Percentiles rank a stretch among this genome's conserved stretches.
phyloP scores from a whole-genome alignment of 1,140 invertebrate species.

The Drosophila funebris region DNA sequence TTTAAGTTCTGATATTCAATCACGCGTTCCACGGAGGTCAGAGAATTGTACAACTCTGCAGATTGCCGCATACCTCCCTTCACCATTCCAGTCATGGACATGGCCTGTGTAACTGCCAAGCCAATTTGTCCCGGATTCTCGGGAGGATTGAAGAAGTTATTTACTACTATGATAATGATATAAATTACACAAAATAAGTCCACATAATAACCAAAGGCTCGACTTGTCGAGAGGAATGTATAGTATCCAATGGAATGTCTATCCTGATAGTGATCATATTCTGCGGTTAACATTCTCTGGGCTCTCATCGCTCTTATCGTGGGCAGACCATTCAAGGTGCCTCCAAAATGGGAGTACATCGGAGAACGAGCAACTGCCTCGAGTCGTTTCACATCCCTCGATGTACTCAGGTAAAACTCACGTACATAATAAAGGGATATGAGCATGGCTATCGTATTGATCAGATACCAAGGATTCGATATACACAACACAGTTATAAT shows the following conservation, averaged over 20 bases:
- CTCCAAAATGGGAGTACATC: constrained; percentile 90
- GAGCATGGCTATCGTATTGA: constrained; percentile 88
- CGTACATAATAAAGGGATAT: constrained; percentile 90
- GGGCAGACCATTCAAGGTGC: constrained; percentile 89
- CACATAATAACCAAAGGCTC: constrained; percentile 92
- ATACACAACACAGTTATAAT: constrained; percentile 89
- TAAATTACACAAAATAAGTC: constrained; percentile 89
- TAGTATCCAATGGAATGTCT: constrained; percentile 90
- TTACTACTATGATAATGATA: constrained; percentile 88
- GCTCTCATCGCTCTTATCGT: constrained; percentile 89
- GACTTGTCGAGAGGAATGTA: constrained; percentile 90
- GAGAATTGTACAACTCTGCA: constrained; percentile 89
- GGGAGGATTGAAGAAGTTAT: constrained; percentile 85
- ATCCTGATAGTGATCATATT: constrained; percentile 88
- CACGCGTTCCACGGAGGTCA: constrained; percentile 92
- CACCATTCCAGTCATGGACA: constrained; percentile 91
- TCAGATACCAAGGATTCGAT: constrained; percentile 90
- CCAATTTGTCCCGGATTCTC: constrained; percentile 89
- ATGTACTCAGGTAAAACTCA: constrained; percentile 91
- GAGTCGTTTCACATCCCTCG: constrained; percentile 93
- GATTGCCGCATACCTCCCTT: constrained; percentile 85
- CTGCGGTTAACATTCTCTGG: constrained; percentile 87
- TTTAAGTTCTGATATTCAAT: constrained; percentile 91
- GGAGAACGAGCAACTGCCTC: constrained; percentile 92
- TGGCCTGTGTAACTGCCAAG: constrained; percentile 92